These are phyloP conservation scores for Drosophila imparisetae DNA, from an alignment of 2,888 invertebrate species.

Conservation along the genomic window DNA sequence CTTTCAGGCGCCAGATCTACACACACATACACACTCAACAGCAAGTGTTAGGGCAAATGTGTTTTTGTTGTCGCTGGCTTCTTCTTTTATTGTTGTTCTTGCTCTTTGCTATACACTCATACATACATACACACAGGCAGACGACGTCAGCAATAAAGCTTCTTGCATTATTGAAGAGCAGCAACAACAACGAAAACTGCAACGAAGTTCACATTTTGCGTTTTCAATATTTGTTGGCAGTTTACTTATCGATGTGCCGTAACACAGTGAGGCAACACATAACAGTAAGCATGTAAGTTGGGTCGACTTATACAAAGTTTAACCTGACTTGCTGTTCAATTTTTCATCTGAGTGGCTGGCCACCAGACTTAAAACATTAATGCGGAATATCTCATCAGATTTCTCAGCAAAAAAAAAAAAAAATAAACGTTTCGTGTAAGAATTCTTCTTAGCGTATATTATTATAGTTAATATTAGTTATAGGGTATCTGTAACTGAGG, in stretches of 20 bases:
- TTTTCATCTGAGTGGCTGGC: background rate
- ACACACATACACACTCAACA: background rate
- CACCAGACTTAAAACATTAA: background rate
- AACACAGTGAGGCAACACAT: background rate
- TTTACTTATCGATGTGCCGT: conserved; percentile 13
- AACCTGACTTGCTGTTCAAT: background rate
- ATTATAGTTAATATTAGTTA: too few relatives aligned
- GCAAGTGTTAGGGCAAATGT: conserved; percentile 2
- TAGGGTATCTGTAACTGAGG: background rate
- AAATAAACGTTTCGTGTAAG: background rate
- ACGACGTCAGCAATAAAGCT: conserved; percentile 48
- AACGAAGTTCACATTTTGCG: conserved; percentile 56
- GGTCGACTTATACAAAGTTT: background rate
- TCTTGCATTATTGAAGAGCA: conserved; percentile 70
- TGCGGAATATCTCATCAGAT: background rate
- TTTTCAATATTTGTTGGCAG: conserved; percentile 68
- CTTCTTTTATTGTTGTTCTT: conserved; percentile 27
- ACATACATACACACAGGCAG: background rate
- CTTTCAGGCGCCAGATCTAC: conserved; percentile 30
- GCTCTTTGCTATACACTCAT: conserved; percentile 37
- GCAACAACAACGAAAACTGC: conserved; percentile 54
- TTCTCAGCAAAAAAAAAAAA: too few relatives aligned
- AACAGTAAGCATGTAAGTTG: conserved; percentile 7
- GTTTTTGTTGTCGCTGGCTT: conserved; percentile 2
- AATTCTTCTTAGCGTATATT: background rate